Conservation (phyloP, 1,140 invertebrate species). For the Contarinia nasturtii region DNA sequence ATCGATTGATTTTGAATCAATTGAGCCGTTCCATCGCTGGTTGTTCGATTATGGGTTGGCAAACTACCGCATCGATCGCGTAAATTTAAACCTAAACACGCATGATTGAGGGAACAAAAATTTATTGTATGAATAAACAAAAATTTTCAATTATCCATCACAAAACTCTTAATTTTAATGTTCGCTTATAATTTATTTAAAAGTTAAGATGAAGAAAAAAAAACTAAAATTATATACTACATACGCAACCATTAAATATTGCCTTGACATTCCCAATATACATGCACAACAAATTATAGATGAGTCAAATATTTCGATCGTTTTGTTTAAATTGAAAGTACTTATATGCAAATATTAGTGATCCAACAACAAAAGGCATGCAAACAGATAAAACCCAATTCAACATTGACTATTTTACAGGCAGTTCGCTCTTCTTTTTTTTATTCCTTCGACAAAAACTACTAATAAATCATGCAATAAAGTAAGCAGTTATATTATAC, state of each 20-base stretch:
- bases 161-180: background rate
- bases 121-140: too few relatives aligned
- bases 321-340: background rate
- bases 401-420: too few relatives aligned
- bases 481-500: background rate
- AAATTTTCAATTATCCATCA: too few relatives aligned
- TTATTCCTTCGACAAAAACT: too few relatives aligned
- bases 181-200: too few relatives aligned
- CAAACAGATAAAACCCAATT: background rate
- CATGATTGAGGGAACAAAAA: background rate
- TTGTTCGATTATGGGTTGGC: slow-evolving; percentile 41
- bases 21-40: slow-evolving; percentile 34
- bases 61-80: slow-evolving; percentile 63
- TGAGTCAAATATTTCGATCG: background rate
- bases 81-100: slow-evolving; percentile 4
- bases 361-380: background rate
- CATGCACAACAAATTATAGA: too few relatives aligned
- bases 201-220: too few relatives aligned
- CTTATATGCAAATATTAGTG: background rate
- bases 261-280: too few relatives aligned
- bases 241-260: too few relatives aligned
- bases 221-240: too few relatives aligned
- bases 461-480: background rate
- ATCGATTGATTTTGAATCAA: slow-evolving; percentile 11
- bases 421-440: too few relatives aligned